These are phyloP conservation scores for Odiellus spinosus DNA, from an alignment of 2,888 invertebrate species.

Conservation along the genomic window DNA sequence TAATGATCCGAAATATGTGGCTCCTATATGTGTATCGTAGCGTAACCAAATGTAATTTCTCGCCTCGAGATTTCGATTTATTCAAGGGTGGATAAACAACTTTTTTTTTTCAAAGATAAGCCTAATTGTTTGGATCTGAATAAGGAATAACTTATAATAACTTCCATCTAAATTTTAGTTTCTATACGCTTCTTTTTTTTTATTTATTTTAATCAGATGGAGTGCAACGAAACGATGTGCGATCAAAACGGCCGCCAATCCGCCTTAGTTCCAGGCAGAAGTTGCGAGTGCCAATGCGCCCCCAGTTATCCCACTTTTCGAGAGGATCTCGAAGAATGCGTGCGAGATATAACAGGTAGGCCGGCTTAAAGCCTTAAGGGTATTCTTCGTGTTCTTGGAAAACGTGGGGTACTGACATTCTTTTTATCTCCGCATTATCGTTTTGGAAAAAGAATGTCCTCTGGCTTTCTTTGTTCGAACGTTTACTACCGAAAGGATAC, in stretches of 20 bases:
- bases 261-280: slow-evolving; percentile 25
- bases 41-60: no score
- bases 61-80: no score
- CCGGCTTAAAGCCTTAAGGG: no score
- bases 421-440: slow-evolving; percentile 10
- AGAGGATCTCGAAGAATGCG: slow-evolving; percentile 67
- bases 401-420: no score
- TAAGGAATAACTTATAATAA: no score
- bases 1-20: no score
- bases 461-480: slow-evolving; percentile 57
- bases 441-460: slow-evolving; percentile 53
- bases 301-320: slow-evolving; percentile 58
- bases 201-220: slow-evolving; percentile 32
- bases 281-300: slow-evolving; percentile 63
- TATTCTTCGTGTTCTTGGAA: background rate
- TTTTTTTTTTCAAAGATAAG: no score
- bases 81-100: no score
- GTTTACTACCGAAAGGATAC: slow-evolving; percentile 54
- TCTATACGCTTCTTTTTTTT: no score
- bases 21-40: no score
- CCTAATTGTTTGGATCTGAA: no score
- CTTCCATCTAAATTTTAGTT: no score
- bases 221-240: slow-evolving; percentile 10
- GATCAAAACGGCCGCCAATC: slow-evolving; percentile 31
- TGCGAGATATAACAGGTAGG: slow-evolving; percentile 69